Percentiles rank a stretch among this genome's conserved stretches.
Evolutionary conservation across 53 echinoderm and acorn worm genomes (phyloP).

Genomic region (Temnopleurus reevesii): DNA sequence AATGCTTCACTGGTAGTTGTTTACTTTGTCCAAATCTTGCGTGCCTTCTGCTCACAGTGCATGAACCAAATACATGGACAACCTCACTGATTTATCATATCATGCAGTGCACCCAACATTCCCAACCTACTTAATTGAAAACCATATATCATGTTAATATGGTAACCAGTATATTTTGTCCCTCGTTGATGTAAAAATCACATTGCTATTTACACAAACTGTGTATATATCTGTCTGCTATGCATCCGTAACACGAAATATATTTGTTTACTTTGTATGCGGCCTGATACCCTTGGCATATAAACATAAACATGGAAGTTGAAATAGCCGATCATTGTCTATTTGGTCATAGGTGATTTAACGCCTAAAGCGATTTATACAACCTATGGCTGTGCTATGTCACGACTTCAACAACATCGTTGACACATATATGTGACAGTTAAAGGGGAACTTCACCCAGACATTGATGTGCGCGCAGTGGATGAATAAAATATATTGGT

Average conservation of each 20-base stretch:
- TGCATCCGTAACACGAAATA: not conserved
- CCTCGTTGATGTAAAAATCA: too few species aligned
- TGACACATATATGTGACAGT: not conserved
- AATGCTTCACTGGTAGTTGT: too few species aligned
- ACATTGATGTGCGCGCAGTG: too few species aligned
- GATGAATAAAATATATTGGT: too few species aligned
- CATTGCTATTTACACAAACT: too few species aligned
- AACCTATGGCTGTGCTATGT: not conserved
- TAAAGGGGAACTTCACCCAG: not conserved
- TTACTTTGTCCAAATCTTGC: too few species aligned
- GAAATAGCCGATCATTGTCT: not conserved
- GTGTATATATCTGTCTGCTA: not conserved
- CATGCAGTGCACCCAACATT: too few species aligned
- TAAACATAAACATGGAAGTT: not conserved
- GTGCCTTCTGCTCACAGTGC: too few species aligned
- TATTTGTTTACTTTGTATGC: not conserved
- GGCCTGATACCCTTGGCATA: not conserved
- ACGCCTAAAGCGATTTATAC: not conserved
- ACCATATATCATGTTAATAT: not conserved
- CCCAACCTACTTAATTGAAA: too few species aligned
- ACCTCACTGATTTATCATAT: too few species aligned
- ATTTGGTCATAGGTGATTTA: constrained; percentile 15
- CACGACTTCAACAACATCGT: not conserved
- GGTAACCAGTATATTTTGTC: not conserved
- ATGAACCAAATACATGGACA: too few species aligned